These are phyloP conservation scores for Hirtodrosophila trivittata DNA, from an alignment of 2,888 invertebrate species.

Conservation along the genomic window DNA sequence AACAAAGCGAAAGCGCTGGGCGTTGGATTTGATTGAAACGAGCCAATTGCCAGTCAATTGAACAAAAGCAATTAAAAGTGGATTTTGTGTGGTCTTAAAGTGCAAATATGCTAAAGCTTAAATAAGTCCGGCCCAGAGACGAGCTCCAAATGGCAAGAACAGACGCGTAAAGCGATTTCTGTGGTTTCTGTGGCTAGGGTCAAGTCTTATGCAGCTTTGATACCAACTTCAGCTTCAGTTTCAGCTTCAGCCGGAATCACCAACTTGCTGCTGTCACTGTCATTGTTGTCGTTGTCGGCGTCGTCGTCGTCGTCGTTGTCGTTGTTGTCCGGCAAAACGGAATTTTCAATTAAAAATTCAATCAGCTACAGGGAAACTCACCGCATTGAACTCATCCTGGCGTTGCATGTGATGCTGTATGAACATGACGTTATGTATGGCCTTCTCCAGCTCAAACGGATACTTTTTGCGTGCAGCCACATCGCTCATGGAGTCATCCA, in stretches of 20 bases:
- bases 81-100: slow-evolving; percentile 76
- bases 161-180: slow-evolving; percentile 53
- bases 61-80: slow-evolving; percentile 82
- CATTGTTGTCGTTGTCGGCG: slow-evolving; percentile 20
- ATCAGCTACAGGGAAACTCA: slow-evolving; percentile 84
- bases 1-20: slow-evolving; percentile 61
- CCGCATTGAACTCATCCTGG: slow-evolving; percentile 97
- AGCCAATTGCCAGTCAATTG: slow-evolving; percentile 77
- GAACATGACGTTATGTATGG: slow-evolving; percentile 97
- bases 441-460: slow-evolving; percentile 96
- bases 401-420: slow-evolving; percentile 97
- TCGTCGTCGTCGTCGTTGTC: slow-evolving; percentile 19
- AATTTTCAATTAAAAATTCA: slow-evolving; percentile 80
- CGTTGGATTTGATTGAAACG: slow-evolving; percentile 64
- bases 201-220: slow-evolving; percentile 10
- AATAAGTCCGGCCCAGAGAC: slow-evolving; percentile 52
- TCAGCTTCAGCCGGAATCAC: background rate
- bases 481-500: slow-evolving; percentile 92
- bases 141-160: slow-evolving; percentile 22
- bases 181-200: slow-evolving; percentile 56
- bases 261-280: slow-evolving; percentile 21
- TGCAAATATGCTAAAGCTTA: slow-evolving; percentile 70
- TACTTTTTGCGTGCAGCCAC: slow-evolving; percentile 93
- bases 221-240: slow-evolving; percentile 1
- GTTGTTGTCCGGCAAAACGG: slow-evolving; percentile 45